Evolutionary conservation across 2,797 vertebrate species (phyloP), one percentile per base, ranked within the genome.

Genomic region (Rhynchonycteris naso): DNA sequence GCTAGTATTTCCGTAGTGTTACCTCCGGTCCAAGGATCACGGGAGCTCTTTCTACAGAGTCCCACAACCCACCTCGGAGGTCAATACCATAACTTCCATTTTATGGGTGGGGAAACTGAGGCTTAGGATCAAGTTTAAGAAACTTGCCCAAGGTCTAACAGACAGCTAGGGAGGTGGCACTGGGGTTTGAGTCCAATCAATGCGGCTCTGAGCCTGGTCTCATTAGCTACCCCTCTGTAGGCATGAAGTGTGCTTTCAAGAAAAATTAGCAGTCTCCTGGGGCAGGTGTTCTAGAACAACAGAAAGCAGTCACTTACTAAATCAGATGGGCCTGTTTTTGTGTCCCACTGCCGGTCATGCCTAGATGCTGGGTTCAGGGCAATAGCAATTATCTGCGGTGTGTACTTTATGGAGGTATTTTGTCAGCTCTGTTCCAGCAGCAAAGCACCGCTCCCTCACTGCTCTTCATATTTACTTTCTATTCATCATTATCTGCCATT

Each of bases 401-500:
- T 97, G 97, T 97, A 96, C 96, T 98, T 98, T 96, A 97, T 97
- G 97, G 97, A 97, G 97, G 97, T 97, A 96, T 98, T 97, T 97
- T 98, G 97, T 98, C 97, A 97, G 97, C 97, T 97, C 96, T 33
- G 0, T 96, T 80, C 96, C 79, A 87, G 96, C 94, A 61, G 96
- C 95, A 91, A 96, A 97, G 96, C 96, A 88, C 98, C 98, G 95
- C 98, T 99, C 98, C 98, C 98, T 98, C 97, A 98, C 98, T 98
- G 98, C 98, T 98, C 97, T 99, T 99, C 99, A 98, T 99, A 98
- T 99, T 99, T 99, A 98, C 98, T 98, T 98, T 98, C 98, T 98
- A 99, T 99, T 99, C 99, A 99, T 98, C 98, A 99, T 99, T 99
- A 99, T 99, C 98, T 99, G 98, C 98, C 98, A 98, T 99, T 98